These are phyloP conservation scores for Notothenia rossii DNA, from an alignment of 2,113 vertebrate genomes.

Conservation along the genomic window DNA sequence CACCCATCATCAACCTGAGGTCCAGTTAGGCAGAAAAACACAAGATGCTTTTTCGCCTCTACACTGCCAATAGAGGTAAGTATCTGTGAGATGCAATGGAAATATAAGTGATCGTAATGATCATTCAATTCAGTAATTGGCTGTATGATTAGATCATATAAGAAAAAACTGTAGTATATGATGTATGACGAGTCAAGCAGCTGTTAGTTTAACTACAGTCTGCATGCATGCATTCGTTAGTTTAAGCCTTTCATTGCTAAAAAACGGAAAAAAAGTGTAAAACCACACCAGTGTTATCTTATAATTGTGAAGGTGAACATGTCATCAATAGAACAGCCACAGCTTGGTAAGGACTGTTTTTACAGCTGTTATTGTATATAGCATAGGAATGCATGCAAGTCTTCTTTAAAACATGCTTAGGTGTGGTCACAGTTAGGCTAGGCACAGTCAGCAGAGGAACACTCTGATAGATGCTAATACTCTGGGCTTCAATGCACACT, in stretches of 20 bases:
- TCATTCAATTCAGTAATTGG: constrained; percentile 43
- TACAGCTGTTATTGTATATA: constrained; percentile 34
- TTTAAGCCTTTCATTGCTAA: neutral
- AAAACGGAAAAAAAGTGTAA: neutral
- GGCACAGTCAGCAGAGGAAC: constrained; percentile 2
- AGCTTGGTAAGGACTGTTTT: constrained; percentile 7
- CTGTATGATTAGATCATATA: constrained; percentile 53
- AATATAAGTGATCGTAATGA: constrained; percentile 30
- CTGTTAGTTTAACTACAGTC: constrained; percentile 18
- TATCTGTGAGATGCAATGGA: constrained; percentile 33
- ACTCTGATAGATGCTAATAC: neutral
- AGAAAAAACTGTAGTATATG: constrained; percentile 41
- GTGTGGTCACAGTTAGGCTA: constrained; percentile 21
- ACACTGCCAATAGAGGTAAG: no score
- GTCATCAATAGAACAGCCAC: no score
- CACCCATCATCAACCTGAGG: no score
- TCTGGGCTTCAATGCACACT: neutral
- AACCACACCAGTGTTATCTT: neutral
- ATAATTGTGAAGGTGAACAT: neutral
- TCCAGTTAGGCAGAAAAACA: no score
- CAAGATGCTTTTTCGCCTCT: no score
- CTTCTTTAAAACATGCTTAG: constrained; percentile 27
- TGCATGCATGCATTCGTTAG: neutral
- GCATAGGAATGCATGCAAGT: neutral
- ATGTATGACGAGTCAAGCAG: constrained; percentile 37